These are phyloP conservation scores for Hartigia nigra DNA, from an alignment of 2,888 invertebrate genomes.

Conservation along the genomic window DNA sequence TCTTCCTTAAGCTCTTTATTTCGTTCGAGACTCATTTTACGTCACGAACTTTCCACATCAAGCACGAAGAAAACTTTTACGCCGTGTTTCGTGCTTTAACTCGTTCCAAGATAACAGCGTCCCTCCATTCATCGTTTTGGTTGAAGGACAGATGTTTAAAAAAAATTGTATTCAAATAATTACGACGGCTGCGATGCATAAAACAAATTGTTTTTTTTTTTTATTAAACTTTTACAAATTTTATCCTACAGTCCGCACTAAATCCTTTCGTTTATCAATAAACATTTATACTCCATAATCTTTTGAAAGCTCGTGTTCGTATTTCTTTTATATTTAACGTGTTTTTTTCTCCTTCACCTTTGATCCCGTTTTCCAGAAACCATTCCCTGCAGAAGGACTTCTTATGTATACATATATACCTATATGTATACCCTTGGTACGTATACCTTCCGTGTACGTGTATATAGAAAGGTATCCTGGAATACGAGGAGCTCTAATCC, in stretches of 20 bases:
- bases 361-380: slow-evolving; percentile 48
- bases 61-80: background rate
- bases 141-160: background rate
- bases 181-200: too few species aligned
- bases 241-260: background rate
- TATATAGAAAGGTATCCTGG: slow-evolving; percentile 40
- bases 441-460: slow-evolving; percentile 20
- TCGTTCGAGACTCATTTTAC: background rate
- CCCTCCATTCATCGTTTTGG: background rate
- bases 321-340: background rate
- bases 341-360: slow-evolving; percentile 22
- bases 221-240: background rate
- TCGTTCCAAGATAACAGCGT: background rate
- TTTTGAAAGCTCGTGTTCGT: background rate
- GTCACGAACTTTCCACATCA: background rate
- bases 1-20: background rate
- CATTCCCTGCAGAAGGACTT: slow-evolving; percentile 44
- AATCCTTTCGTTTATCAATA: background rate
- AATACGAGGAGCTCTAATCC: slow-evolving; percentile 61
- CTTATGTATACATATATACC: slow-evolving; percentile 5
- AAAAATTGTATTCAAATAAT: too few species aligned
- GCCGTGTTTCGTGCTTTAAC: background rate
- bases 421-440: slow-evolving; percentile 15
- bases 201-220: background rate
- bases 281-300: background rate